Conservation (phyloP, 2,113 vertebrate genomes). For the Zosterops japonicus region DNA sequence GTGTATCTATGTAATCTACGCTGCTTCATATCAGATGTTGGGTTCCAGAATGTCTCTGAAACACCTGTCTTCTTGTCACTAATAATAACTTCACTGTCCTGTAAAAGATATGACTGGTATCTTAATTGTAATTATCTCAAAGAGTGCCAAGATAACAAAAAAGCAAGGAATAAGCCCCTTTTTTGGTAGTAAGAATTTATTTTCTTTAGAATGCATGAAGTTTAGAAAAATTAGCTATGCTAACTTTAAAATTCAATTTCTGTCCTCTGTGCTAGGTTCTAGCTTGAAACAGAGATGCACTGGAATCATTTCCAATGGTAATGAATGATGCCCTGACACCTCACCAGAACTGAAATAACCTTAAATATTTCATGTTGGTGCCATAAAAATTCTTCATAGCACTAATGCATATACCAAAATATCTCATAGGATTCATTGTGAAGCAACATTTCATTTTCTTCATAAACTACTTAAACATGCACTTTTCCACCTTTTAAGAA, state of each 20-base stretch:
- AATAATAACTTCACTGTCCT: slow-evolving; percentile 98
- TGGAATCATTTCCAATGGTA: background rate
- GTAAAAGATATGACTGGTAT: slow-evolving; percentile 22
- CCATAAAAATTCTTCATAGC: background rate
- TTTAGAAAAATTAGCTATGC: background rate
- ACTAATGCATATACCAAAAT: background rate
- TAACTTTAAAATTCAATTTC: background rate
- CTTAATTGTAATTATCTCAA: background rate
- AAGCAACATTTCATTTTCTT: background rate
- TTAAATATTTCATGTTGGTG: background rate
- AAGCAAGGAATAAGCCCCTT: background rate
- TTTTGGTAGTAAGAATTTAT: background rate
- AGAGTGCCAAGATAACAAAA: background rate
- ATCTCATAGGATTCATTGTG: background rate
- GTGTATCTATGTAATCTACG: slow-evolving; percentile 87
- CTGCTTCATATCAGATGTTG: slow-evolving; percentile 88
- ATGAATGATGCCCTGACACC: accelerated
- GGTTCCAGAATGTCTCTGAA: slow-evolving; percentile 92
- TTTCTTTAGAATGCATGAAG: background rate
- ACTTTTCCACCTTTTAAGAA: background rate
- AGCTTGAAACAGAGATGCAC: background rate
- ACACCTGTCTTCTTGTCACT: slow-evolving; percentile 92
- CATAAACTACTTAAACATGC: background rate
- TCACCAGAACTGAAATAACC: background rate
- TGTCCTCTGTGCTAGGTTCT: background rate